A percentile compares a stretch with the other conserved stretches of the same genome.
Conservation (phyloP, 2,797 vertebrate species). For the Stomatorhinus walkeri region DNA sequence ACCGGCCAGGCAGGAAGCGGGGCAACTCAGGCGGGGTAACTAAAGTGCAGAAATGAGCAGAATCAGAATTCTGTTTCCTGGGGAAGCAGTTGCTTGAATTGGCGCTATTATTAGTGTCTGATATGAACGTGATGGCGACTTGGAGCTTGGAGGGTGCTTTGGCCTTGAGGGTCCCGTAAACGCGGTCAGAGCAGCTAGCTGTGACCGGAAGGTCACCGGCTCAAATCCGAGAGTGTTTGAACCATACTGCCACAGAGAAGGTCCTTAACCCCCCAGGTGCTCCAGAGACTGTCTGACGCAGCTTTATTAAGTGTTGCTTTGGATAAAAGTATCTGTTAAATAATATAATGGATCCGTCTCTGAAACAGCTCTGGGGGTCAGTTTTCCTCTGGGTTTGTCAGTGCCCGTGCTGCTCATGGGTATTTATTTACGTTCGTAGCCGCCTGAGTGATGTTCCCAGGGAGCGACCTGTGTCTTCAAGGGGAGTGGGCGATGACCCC, state of each 20-base stretch:
- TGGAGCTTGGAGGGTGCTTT: not conserved
- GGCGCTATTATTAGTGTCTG: not conserved
- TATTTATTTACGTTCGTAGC: not conserved
- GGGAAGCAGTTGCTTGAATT: not conserved
- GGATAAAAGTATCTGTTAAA: not conserved
- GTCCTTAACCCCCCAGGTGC: not conserved
- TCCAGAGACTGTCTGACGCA: not conserved
- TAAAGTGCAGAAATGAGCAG: not conserved
- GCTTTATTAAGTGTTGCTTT: not conserved
- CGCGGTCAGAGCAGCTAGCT: not conserved
- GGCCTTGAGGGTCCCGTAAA: not conserved
- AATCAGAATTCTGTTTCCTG: not conserved
- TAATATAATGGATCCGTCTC: not conserved
- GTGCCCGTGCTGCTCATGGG: not conserved
- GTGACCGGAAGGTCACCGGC: not conserved
- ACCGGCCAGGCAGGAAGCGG: not conserved
- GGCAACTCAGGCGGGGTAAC: not conserved
- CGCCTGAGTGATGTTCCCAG: not conserved
- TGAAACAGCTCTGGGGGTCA: not conserved
- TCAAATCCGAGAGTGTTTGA: not conserved
- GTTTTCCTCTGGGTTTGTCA: not conserved
- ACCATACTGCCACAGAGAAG: not conserved
- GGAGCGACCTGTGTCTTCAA: not conserved
- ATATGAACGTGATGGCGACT: not conserved
- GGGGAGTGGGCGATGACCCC: not conserved